Percentiles rank a stretch among this genome's conserved stretches.
These are phyloP conservation scores for Rhagophthalmus giganteus DNA, from an alignment of 2,888 invertebrate species.

Conservation along the genomic window DNA sequence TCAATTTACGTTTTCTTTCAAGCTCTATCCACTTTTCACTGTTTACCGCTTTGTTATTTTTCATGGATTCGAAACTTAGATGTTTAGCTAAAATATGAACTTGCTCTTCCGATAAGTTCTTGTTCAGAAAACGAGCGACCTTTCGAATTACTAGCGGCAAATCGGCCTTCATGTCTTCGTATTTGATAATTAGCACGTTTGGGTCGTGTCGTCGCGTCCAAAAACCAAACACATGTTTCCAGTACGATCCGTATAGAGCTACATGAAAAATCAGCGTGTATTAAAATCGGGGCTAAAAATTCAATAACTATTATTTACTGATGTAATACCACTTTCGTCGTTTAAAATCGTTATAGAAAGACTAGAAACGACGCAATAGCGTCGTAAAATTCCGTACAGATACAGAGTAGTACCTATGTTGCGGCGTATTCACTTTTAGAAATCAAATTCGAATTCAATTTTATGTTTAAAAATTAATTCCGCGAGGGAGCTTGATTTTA, in stretches of 20 bases:
- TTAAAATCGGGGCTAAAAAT: too few relatives aligned
- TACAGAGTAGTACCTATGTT: too few relatives aligned
- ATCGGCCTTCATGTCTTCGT: conserved; percentile 69
- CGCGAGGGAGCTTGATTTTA: too few relatives aligned
- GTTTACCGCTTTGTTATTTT: conserved; percentile 61
- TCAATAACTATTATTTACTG: too few relatives aligned
- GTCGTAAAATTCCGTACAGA: too few relatives aligned
- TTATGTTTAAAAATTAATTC: too few relatives aligned
- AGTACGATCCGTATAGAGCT: conserved; percentile 72
- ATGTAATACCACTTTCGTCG: too few relatives aligned
- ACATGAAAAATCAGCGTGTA: too few relatives aligned
- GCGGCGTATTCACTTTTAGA: too few relatives aligned
- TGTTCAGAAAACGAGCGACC: conserved; percentile 40
- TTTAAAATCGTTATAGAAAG: too few relatives aligned
- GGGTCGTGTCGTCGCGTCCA: conserved; percentile 64
- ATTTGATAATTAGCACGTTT: conserved; percentile 71
- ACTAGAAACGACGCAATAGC: too few relatives aligned
- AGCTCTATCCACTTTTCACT: conserved; percentile 50
- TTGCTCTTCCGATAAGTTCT: conserved; percentile 38
- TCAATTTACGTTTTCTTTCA: neutral
- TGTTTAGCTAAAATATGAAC: conserved; percentile 39
- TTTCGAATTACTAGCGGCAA: conserved; percentile 12
- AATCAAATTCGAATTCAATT: too few relatives aligned
- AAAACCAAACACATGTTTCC: conserved; percentile 72
- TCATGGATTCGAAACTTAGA: conserved; percentile 57